Evolutionary conservation across 1,140 invertebrate species (phyloP).

Genomic region (Papilio polytes): DNA sequence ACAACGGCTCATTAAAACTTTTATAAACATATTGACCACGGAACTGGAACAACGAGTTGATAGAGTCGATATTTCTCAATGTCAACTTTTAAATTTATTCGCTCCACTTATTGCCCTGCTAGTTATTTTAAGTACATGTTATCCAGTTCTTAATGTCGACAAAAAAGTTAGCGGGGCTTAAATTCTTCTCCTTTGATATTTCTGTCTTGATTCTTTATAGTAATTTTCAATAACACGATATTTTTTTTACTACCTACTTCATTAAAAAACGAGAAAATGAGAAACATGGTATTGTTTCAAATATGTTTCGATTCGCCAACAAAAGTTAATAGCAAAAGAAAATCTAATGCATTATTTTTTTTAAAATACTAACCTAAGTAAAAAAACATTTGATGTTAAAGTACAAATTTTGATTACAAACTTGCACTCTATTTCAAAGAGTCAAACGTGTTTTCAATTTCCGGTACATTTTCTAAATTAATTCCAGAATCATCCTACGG

Average conservation of each 20-base stretch:
- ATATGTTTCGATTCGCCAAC: not conserved
- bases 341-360: no score
- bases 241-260: not conserved
- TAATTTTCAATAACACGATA: no score
- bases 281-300: not conserved
- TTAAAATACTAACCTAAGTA: no score
- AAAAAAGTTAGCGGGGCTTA: not conserved
- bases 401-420: not conserved
- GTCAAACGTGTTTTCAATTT: not conserved
- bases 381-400: not conserved
- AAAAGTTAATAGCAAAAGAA: no score
- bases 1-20: constrained; percentile 17
- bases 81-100: constrained; percentile 28
- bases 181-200: not conserved
- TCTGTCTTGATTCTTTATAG: not conserved
- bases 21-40: constrained; percentile 9
- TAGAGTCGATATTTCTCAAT: constrained; percentile 16
- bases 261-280: not conserved
- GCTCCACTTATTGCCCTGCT: not conserved
- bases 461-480: constrained; percentile 6
- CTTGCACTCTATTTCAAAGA: not conserved
- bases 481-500: not conserved
- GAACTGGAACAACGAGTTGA: constrained; percentile 10
- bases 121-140: constrained; percentile 1
- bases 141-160: not conserved